Conservation (phyloP, 1,140 invertebrate genomes). For the Myzus persicae region DNA sequence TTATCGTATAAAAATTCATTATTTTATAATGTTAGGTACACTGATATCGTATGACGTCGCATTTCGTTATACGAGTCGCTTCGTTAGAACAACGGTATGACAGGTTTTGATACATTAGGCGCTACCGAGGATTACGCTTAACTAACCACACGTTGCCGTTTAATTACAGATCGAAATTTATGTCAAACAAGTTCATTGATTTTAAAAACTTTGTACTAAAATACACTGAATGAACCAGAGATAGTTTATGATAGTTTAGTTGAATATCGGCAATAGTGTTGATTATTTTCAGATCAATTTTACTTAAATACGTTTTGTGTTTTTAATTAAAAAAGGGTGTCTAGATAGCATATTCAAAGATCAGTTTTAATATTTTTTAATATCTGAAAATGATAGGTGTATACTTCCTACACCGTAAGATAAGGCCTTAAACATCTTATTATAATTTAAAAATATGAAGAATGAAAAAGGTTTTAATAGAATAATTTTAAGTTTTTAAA, state of each 20-base stretch:
- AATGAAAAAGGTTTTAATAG: neutral
- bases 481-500: neutral
- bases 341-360: neutral
- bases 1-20: neutral
- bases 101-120: constrained; percentile 23
- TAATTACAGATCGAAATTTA: constrained; percentile 12
- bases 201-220: neutral
- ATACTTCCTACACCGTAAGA: neutral
- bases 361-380: neutral
- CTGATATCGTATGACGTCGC: neutral
- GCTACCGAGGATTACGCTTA: neutral
- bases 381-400: no score
- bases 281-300: neutral
- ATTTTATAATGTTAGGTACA: neutral
- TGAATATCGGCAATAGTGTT: neutral
- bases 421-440: neutral
- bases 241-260: neutral
- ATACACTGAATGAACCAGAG: neutral
- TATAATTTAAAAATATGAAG: neutral
- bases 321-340: neutral
- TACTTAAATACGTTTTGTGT: neutral
- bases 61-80: neutral
- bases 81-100: constrained; percentile 19
- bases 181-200: neutral
- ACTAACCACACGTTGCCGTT: neutral